These are phyloP conservation scores for Nomada ferruginata DNA, from an alignment of 2,888 invertebrate species.

Conservation along the genomic window DNA sequence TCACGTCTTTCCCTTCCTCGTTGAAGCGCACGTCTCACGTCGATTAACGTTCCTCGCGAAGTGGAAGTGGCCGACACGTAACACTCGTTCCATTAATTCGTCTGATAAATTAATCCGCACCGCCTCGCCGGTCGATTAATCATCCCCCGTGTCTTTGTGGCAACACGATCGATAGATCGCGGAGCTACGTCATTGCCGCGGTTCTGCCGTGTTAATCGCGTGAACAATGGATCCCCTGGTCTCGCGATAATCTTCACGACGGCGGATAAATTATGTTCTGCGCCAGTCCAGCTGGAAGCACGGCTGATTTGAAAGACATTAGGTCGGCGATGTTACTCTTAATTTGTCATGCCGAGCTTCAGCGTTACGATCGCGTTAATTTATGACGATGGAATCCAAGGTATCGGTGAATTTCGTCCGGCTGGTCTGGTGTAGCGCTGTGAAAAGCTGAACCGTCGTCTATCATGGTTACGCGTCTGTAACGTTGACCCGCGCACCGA, in stretches of 20 bases:
- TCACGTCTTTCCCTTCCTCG: slow-evolving; percentile 9
- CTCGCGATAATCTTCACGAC: slow-evolving; percentile 24
- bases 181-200: slow-evolving; percentile 14
- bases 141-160: slow-evolving; percentile 20
- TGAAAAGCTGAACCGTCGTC: not conserved
- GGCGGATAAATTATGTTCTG: slow-evolving; percentile 33
- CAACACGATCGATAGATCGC: slow-evolving; percentile 50
- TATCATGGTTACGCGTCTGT: slow-evolving; percentile 5
- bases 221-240: slow-evolving; percentile 32
- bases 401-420: not conserved
- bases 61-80: slow-evolving; percentile 23
- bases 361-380: not conserved
- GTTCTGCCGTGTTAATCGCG: slow-evolving; percentile 30
- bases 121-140: slow-evolving; percentile 51
- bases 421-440: not conserved
- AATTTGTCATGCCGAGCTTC: slow-evolving; percentile 19
- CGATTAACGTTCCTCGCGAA: slow-evolving; percentile 44
- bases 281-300: not conserved
- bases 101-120: slow-evolving; percentile 57
- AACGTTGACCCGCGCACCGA: not conserved
- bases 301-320: slow-evolving; percentile 3
- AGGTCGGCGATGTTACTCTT: slow-evolving; percentile 26
- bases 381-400: not conserved
- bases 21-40: slow-evolving; percentile 39
- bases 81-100: slow-evolving; percentile 51